These are phyloP conservation scores for Mastomys natalensis DNA, from an alignment of 2,113 vertebrate species.

Conservation along the genomic window DNA sequence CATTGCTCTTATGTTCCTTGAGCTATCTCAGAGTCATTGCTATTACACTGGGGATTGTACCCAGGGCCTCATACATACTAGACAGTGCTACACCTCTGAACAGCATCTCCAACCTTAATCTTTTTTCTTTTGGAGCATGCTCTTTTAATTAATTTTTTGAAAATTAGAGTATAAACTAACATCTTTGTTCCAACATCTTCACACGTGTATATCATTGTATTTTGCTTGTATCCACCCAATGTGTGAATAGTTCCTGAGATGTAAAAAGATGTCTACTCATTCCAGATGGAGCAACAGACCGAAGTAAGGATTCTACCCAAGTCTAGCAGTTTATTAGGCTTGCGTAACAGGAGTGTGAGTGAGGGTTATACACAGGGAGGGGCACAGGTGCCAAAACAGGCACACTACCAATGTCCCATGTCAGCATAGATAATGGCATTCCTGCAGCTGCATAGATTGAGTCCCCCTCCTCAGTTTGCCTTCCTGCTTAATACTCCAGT, in stretches of 20 bases:
- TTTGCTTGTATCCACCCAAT: neutral
- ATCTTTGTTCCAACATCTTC: neutral
- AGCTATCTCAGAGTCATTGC: neutral
- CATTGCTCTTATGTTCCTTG: neutral
- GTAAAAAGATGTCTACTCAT: neutral
- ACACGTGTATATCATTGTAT: neutral
- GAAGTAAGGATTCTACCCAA: neutral
- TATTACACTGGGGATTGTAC: neutral
- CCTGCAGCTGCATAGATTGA: neutral
- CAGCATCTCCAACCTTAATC: neutral
- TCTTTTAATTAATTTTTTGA: neutral
- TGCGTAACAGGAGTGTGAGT: neutral
- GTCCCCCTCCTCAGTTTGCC: neutral
- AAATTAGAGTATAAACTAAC: neutral
- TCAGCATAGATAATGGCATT: neutral
- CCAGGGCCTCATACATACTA: neutral
- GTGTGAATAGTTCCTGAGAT: neutral
- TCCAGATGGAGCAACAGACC: neutral
- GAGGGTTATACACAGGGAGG: neutral
- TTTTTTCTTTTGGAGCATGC: neutral
- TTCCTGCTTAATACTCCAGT: neutral
- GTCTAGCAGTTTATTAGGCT: neutral
- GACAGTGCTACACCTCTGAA: neutral
- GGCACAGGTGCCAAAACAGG: neutral
- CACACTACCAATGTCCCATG: neutral